Base-by-base conservation (phyloP, 2,113 vertebrate species). In the Sapajus apella region DNA sequence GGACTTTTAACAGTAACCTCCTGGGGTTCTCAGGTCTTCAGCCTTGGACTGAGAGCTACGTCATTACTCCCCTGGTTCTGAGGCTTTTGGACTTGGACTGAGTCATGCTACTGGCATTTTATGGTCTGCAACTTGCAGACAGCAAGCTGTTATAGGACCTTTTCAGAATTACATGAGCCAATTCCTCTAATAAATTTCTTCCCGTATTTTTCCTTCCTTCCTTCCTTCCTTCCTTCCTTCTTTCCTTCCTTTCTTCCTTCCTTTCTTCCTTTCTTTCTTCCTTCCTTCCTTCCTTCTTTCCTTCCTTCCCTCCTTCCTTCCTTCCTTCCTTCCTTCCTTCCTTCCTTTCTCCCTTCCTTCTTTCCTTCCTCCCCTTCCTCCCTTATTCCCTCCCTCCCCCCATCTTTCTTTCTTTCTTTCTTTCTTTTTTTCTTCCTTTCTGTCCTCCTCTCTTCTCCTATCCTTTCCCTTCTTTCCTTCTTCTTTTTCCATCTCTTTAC, bases 201-300 rank as follows among this genome's bases (percentile, higher is more conserved):
- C 16, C 35, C 16, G 6, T 77, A 64, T 30, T 30, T 30, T 64
- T 64, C 25, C 58, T 61, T 61, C 58, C 23, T 61, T 61, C 3
- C 8, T 58, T 10, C 10, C 58, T 61, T 27, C 10, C 9, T 58
- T 27, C 58, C 4, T 61, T 61, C 25, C 10, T 4, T 25, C 21
- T 9, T 10, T 2, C 25, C 12, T 5, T 27, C 58, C 11, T 2
- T 12, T 10, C 4, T 2, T 12, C 58, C 5, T 2, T 5, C 1
- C 0, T 5, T 5, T 4, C 8, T 10, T 1, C 1, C 8, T 10
- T 4, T 0, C 56, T 10, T 11, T 11, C 11, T 20, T 56, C 21
- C 7, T 23, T 9, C 23, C 8, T 9, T 25, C 4, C 0, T 3
- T 25, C 56, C 10, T 4, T 58, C 23, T 1, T 27, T 2, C 12